Conservation (phyloP, 2,888 invertebrate genomes). For the Hemicrepidius hirtus region DNA sequence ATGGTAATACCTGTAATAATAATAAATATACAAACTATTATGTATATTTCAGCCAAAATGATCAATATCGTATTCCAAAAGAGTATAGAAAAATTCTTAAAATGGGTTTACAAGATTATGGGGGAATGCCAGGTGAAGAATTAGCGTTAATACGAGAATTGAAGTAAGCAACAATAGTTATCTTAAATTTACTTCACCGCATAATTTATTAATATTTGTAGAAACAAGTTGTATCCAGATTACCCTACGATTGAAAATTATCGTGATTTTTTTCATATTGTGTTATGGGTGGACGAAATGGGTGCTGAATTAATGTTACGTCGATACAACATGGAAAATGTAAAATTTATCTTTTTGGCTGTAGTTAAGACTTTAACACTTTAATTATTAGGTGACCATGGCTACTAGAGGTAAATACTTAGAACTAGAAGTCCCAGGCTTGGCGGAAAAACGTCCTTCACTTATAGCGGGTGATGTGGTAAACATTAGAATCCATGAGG, state of each 20-base stretch:
- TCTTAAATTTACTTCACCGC: not conserved
- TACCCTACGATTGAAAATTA: conserved; percentile 73
- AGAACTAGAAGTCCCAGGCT: conserved; percentile 77
- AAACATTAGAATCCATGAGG: conserved; percentile 66
- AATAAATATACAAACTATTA: not conserved
- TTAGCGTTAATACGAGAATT: not conserved
- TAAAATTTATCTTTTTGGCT: no score
- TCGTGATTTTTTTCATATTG: conserved; percentile 73
- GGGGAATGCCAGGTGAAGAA: not conserved
- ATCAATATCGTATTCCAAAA: conserved; percentile 53
- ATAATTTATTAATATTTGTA: conserved; percentile 57
- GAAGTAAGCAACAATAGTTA: conserved; percentile 11
- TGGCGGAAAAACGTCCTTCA: conserved; percentile 82
- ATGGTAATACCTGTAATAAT: no score
- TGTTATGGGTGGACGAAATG: conserved; percentile 80
- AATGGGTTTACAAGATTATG: conserved; percentile 46
- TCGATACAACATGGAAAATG: conserved; percentile 68
- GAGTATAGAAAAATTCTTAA: conserved; percentile 48
- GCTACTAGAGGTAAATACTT: conserved; percentile 56
- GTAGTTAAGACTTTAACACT: no score
- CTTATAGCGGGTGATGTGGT: conserved; percentile 77
- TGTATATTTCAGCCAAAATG: not conserved
- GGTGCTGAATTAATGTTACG: conserved; percentile 69
- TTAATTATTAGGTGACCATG: conserved; percentile 33
- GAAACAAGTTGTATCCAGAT: conserved; percentile 66